These are phyloP conservation scores for Drosophila siamana DNA, from an alignment of 2,888 invertebrate species.

Conservation along the genomic window DNA sequence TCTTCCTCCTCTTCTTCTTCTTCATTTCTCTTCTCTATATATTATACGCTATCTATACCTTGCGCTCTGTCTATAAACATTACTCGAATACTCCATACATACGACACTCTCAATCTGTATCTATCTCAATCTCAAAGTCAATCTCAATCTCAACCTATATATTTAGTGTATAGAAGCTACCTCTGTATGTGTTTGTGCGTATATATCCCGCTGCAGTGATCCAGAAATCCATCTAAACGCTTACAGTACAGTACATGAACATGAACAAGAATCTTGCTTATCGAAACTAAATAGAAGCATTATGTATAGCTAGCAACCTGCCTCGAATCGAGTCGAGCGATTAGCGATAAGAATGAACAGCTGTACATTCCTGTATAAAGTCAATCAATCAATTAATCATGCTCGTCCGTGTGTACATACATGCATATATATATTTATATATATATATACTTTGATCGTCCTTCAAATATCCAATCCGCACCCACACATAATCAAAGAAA, in stretches of 20 bases:
- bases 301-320: slow-evolving; percentile 84
- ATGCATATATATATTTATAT: no score
- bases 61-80: slow-evolving; percentile 39
- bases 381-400: slow-evolving; percentile 21
- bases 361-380: slow-evolving; percentile 20
- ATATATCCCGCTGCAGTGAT: slow-evolving; percentile 38
- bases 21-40: slow-evolving; percentile 6
- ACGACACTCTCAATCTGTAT: slow-evolving; percentile 11
- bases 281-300: slow-evolving; percentile 12
- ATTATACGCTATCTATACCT: slow-evolving; percentile 13
- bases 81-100: slow-evolving; percentile 26
- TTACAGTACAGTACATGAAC: slow-evolving; percentile 72
- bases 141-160: no score
- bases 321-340: slow-evolving; percentile 2
- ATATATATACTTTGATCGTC: slow-evolving; percentile 30
- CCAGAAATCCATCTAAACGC: slow-evolving; percentile 54
- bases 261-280: slow-evolving; percentile 23
- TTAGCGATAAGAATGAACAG: slow-evolving; percentile 40
- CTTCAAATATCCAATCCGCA: slow-evolving; percentile 29
- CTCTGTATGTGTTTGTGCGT: slow-evolving; percentile 48
- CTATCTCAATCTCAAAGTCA: slow-evolving; percentile 4
- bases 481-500: slow-evolving; percentile 15
- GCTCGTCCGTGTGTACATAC: slow-evolving; percentile 29
- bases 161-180: slow-evolving; percentile 12
- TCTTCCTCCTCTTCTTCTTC: slow-evolving; percentile 30